Evolutionary conservation across 1,140 invertebrate species (phyloP).

Genomic region (Coenobita brevimanus): DNA sequence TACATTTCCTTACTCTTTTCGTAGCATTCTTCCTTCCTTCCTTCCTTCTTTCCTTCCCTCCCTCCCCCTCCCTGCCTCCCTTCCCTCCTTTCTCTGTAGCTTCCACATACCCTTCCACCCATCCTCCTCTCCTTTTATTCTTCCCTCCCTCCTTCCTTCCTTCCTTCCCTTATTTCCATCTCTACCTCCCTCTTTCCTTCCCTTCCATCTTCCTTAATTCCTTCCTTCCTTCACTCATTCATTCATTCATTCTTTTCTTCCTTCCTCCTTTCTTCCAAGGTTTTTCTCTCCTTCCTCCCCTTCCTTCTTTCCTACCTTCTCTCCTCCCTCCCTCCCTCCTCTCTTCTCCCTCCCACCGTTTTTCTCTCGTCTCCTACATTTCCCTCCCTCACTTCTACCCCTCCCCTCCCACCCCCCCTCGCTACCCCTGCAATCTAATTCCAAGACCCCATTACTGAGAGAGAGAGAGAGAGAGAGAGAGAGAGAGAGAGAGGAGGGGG

Average conservation of each 20-base stretch:
- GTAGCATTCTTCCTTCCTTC: too few species aligned
- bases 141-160: too few species aligned
- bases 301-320: neutral
- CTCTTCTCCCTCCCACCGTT: neutral
- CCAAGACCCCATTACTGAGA: neutral
- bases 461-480: neutral
- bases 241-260: neutral
- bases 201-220: too few species aligned
- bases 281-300: neutral
- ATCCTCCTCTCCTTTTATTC: too few species aligned
- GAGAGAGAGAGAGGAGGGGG: too few species aligned
- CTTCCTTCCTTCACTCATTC: neutral
- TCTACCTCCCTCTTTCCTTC: too few species aligned
- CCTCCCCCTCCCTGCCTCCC: too few species aligned
- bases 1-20: too few species aligned
- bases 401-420: neutral
- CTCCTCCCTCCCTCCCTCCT: neutral
- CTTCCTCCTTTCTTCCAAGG: neutral
- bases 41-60: too few species aligned
- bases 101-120: too few species aligned
- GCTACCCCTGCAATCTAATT: neutral
- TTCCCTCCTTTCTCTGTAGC: too few species aligned
- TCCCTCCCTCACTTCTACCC: neutral
- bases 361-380: neutral
- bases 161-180: too few species aligned